phyloP scores from a whole-genome alignment of 2,113 vertebrate genomes.

The Ancistrus triradiatus region DNA sequence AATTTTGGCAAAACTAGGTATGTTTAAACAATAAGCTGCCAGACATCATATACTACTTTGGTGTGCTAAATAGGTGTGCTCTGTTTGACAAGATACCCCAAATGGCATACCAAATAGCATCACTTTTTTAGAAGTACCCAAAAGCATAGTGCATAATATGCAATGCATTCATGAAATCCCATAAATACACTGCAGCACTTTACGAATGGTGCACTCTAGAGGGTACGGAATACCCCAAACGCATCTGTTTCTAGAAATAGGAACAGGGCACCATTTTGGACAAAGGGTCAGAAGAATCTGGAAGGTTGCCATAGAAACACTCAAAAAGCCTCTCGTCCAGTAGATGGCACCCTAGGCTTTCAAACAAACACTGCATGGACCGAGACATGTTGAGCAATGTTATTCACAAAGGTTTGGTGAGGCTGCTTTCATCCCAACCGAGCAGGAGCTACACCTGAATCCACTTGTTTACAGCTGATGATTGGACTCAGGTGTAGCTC shows the following conservation, averaged over 20 bases:
- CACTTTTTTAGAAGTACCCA: not conserved
- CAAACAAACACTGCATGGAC: constrained; percentile 24
- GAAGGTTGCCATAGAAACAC: constrained; percentile 90
- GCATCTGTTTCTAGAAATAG: not conserved
- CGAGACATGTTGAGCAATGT: not conserved
- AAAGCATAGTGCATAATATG: not conserved
- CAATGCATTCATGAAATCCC: not conserved
- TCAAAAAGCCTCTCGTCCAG: constrained; percentile 48
- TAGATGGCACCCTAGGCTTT: constrained; percentile 60
- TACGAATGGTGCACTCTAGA: too few relatives aligned
- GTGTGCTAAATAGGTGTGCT: not conserved
- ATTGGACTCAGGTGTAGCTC: constrained; percentile 29
- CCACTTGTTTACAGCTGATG: not conserved
- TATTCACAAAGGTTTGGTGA: too few relatives aligned
- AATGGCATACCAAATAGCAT: too few relatives aligned
- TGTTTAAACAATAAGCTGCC: too few relatives aligned
- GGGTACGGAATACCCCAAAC: not conserved
- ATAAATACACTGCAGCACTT: not conserved
- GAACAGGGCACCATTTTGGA: constrained; percentile 5
- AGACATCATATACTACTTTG: not conserved
- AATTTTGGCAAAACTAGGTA: not conserved
- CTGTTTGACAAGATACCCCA: too few relatives aligned
- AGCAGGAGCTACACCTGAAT: not conserved
- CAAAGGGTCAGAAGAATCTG: constrained; percentile 64
- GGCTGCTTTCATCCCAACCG: too few relatives aligned